Percentiles rank a stretch among this genome's conserved stretches.
These are phyloP conservation scores for Amphipoea lucens DNA, from an alignment of 2,888 invertebrate species.

Conservation along the genomic window DNA sequence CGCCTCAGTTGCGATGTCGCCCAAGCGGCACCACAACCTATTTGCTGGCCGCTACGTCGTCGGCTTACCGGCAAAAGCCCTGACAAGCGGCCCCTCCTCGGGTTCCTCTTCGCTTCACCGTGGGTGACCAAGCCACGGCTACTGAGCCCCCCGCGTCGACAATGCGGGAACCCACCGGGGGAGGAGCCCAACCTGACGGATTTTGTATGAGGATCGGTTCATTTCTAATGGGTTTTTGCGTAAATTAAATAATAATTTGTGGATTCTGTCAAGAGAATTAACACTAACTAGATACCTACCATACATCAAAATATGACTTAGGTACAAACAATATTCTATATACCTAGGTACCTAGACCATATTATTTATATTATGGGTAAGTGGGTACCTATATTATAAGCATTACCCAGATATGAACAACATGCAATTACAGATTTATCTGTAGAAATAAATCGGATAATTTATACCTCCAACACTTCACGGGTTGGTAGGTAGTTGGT, in stretches of 20 bases:
- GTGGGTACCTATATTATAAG: background rate
- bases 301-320: background rate
- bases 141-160: too few relatives aligned
- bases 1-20: too few relatives aligned
- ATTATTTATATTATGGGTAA: background rate
- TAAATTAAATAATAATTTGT: background rate
- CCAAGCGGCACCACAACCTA: too few relatives aligned
- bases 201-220: too few relatives aligned
- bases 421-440: conserved; percentile 64
- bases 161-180: too few relatives aligned
- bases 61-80: too few relatives aligned
- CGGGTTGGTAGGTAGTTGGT: background rate
- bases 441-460: conserved; percentile 55
- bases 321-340: background rate
- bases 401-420: conserved; percentile 39
- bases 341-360: background rate
- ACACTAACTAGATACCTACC: background rate
- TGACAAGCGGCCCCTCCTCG: too few relatives aligned
- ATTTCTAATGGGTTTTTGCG: too few relatives aligned
- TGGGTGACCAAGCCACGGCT: too few relatives aligned
- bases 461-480: conserved; percentile 45
- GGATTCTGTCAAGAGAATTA: background rate
- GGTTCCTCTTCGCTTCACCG: too few relatives aligned
- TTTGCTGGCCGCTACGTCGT: too few relatives aligned
- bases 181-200: too few relatives aligned